Conservation (phyloP, 1,140 invertebrate species). For the Tetramorium parvispinum region DNA sequence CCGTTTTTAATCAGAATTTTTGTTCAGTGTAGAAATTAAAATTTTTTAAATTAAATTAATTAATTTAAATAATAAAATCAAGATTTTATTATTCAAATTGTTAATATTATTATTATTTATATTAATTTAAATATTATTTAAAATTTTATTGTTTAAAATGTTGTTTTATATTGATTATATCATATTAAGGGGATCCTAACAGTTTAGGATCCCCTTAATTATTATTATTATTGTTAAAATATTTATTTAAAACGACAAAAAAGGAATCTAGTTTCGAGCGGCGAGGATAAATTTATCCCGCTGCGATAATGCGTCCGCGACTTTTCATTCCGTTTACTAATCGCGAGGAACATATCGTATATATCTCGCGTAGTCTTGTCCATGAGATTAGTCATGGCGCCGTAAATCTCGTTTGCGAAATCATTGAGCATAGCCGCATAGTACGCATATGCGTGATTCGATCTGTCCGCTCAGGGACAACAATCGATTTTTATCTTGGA, state of each 20-base stretch:
- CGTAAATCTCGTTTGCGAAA: constrained; percentile 47
- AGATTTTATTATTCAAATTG: too few relatives aligned
- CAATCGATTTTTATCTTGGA: constrained; percentile 66
- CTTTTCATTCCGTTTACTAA: neutral
- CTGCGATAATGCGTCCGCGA: neutral
- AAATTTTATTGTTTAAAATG: too few relatives aligned
- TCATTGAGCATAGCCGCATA: neutral
- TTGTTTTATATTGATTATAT: too few relatives aligned
- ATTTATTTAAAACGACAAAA: neutral
- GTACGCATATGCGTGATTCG: constrained; percentile 57
- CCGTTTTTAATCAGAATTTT: too few relatives aligned
- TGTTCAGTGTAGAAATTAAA: too few relatives aligned
- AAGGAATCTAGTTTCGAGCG: neutral
- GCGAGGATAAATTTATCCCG: neutral
- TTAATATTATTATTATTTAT: too few relatives aligned
- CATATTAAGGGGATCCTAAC: too few relatives aligned
- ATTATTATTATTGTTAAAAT: neutral
- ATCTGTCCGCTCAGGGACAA: constrained; percentile 73
- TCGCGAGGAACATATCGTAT: neutral
- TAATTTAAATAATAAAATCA: too few relatives aligned
- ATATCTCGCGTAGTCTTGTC: neutral
- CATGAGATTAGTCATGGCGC: constrained; percentile 31
- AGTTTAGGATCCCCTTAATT: too few relatives aligned
- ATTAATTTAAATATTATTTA: too few relatives aligned
- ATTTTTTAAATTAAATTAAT: too few relatives aligned